phyloP scores from a whole-genome alignment of 2,113 vertebrate species.

The Atherinomorus stipes region DNA sequence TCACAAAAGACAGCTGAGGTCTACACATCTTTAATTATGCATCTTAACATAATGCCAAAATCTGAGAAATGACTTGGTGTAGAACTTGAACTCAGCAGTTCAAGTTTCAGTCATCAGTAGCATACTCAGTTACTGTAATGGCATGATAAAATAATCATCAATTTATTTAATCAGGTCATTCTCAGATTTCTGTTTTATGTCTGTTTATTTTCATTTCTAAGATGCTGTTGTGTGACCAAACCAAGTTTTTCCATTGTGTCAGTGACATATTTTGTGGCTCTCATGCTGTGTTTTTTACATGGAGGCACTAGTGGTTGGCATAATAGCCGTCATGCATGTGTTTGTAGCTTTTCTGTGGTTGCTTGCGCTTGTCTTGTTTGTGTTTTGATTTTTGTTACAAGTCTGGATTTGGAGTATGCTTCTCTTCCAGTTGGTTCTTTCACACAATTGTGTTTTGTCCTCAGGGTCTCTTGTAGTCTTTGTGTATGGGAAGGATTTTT shows the following conservation, averaged over 20 bases:
- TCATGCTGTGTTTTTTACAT: background rate
- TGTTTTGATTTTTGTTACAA: background rate
- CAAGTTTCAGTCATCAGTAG: background rate
- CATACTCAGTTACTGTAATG: background rate
- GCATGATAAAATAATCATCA: background rate
- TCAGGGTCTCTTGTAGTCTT: background rate
- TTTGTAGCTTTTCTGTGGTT: background rate
- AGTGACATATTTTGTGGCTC: background rate
- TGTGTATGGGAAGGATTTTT: background rate
- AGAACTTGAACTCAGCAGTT: background rate
- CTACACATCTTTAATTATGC: slow-evolving; percentile 47
- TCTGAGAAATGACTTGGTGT: slow-evolving; percentile 3
- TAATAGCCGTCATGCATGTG: background rate
- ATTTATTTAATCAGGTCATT: background rate
- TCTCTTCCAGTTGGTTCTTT: slow-evolving; percentile 18
- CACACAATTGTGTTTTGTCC: slow-evolving; percentile 14
- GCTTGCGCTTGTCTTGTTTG: background rate
- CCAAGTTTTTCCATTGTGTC: background rate
- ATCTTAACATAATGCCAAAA: slow-evolving; percentile 45
- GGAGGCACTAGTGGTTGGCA: background rate
- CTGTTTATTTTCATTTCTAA: background rate
- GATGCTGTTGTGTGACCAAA: background rate
- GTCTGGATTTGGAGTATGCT: background rate
- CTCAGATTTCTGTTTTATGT: background rate
- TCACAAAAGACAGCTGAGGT: slow-evolving; percentile 44